phyloP scores from a whole-genome alignment of 2,888 invertebrate species.

The Neoascia interrupta region DNA sequence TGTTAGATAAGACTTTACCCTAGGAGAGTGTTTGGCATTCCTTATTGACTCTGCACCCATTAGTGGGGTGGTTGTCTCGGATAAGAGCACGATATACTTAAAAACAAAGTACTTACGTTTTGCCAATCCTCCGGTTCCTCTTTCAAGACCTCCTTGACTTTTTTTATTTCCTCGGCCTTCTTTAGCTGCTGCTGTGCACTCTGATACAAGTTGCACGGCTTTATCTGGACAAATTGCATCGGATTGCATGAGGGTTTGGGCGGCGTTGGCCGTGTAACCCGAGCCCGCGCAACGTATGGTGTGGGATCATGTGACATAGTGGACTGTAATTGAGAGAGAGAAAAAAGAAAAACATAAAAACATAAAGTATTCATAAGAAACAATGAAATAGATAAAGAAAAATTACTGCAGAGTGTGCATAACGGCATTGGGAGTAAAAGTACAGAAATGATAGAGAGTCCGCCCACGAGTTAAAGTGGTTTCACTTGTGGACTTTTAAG shows the following conservation, averaged over 20 bases:
- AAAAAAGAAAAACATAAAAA: conserved; percentile 6
- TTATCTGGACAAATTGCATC: conserved; percentile 93
- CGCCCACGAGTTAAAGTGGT: background rate
- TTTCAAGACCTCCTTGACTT: conserved; percentile 88
- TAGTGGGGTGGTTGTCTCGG: background rate
- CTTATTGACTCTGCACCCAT: conserved; percentile 22
- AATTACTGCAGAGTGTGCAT: conserved; percentile 22
- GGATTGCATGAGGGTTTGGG: conserved; percentile 92
- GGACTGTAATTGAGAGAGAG: conserved; percentile 74
- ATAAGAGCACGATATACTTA: background rate
- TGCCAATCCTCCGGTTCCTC: conserved; percentile 96
- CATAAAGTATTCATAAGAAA: conserved; percentile 12
- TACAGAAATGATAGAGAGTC: background rate
- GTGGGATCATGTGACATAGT: conserved; percentile 79
- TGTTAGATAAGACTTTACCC: too few species aligned
- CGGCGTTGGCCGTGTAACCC: conserved; percentile 87
- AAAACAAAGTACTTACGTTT: conserved; percentile 84
- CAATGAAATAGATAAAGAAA: conserved; percentile 23
- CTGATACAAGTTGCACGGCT: conserved; percentile 92
- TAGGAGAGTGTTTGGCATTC: background rate
- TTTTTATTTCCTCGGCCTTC: conserved; percentile 91
- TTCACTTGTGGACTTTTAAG: background rate
- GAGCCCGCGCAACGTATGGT: conserved; percentile 79
- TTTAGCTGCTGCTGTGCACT: conserved; percentile 92
- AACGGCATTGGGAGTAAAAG: too few species aligned